Conservation (phyloP, 2,113 vertebrate species). For the Pygoscelis adeliae region DNA sequence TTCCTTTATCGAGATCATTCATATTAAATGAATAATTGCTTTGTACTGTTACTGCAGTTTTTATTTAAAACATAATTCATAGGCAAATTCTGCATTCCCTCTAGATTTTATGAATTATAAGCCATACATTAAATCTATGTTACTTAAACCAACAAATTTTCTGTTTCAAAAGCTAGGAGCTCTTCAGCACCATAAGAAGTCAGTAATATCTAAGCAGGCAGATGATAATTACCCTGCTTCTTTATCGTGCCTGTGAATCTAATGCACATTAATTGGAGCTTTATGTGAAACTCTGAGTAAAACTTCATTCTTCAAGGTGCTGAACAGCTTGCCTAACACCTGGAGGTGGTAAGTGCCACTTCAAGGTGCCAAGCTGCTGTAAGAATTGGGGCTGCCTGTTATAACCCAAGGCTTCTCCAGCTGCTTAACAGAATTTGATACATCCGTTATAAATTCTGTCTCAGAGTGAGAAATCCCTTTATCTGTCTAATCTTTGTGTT, state of each 20-base stretch:
- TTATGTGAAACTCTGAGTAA: not conserved
- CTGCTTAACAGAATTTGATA: not conserved
- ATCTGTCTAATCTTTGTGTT: not conserved
- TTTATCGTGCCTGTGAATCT: not conserved
- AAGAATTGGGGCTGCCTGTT: not conserved
- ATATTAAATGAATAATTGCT: not conserved
- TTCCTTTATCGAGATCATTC: not conserved
- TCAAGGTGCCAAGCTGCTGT: not conserved
- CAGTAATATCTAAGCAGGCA: not conserved
- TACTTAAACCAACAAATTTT: not conserved
- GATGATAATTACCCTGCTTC: not conserved
- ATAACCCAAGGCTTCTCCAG: not conserved
- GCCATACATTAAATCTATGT: not conserved
- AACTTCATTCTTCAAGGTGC: not conserved
- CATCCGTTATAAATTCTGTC: not conserved
- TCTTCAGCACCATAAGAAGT: not conserved
- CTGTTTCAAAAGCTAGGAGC: not conserved
- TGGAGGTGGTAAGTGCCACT: not conserved
- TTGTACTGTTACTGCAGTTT: not conserved
- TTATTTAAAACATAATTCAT: not conserved
- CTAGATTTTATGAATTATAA: slow-evolving; percentile 12
- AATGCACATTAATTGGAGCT: not conserved
- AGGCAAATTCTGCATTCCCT: not conserved
- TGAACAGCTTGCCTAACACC: slow-evolving; percentile 1
- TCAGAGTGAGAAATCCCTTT: not conserved